A percentile compares a stretch with the other conserved stretches of the same genome.
Evolutionary conservation across 2,113 vertebrate genomes (phyloP).

Genomic region (Cryptotis parvus): DNA sequence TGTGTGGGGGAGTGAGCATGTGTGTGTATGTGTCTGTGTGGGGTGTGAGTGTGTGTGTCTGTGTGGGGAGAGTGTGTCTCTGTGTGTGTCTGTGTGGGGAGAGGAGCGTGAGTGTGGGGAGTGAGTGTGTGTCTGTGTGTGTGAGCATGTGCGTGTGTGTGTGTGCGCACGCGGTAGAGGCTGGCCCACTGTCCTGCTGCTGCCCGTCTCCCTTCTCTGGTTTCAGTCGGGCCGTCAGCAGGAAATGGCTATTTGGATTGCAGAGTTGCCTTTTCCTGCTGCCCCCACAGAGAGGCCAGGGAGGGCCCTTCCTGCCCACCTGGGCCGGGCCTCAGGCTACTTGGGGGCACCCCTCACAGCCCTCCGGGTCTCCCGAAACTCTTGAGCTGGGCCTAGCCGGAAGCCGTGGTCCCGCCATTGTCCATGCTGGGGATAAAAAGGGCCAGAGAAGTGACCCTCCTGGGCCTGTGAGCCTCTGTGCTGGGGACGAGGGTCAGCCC

Average conservation of each 20-base stretch:
- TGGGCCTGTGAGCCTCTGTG: rapidly evolving
- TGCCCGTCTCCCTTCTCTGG: constrained; percentile 77
- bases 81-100: too few species aligned
- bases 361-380: background rate
- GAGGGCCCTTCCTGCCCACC: constrained; percentile 72
- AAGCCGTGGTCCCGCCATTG: background rate
- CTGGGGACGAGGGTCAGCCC: too few species aligned
- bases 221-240: constrained; percentile 85
- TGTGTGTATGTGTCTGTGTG: too few species aligned
- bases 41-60: too few species aligned
- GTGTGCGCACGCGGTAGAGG: constrained; percentile 61
- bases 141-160: background rate
- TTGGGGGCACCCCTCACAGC: background rate
- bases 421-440: background rate
- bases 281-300: background rate
- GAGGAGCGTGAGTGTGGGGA: too few species aligned
- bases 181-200: constrained; percentile 64
- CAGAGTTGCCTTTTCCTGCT: constrained; percentile 88
- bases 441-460: too few species aligned
- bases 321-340: constrained; percentile 30
- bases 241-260: constrained; percentile 91
- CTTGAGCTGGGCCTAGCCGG: background rate
- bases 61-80: background rate
- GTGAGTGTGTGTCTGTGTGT: background rate
- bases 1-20: too few species aligned